Evolutionary conservation across 2,113 vertebrate species (phyloP), one percentile per base, ranked within the genome.

Genomic region (Entomyzon cyanotis): DNA sequence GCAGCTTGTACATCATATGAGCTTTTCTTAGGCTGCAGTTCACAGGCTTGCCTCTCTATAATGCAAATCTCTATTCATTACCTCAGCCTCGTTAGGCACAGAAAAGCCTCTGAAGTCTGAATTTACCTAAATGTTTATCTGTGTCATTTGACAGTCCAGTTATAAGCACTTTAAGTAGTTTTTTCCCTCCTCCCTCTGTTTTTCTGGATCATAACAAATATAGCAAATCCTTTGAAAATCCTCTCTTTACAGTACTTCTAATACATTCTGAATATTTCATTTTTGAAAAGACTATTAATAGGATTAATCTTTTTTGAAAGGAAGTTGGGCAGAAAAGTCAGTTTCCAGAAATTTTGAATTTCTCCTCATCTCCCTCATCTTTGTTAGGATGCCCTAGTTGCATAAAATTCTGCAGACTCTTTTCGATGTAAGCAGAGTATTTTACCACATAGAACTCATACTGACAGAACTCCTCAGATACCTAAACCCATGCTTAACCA

Each of bases 21-120:
- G 96, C 68, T 92, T 94, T 90, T 84, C 70, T 94, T 89, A 91
- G 94, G 86, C 94, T 95, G 82, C 76, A 93, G 25, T 93, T 95
- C 79, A 74, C 44, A 69, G 68, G 25, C 50, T 79, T 91, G 82
- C 60, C 41, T 79, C 70, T 89, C 70, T 60, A 2, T 47, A 92
- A 86, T 84, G 73, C 58, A 90, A 93, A 90, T 90, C 73, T 55
- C 23, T 84, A 31, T 87, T 88, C 77, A 79, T 86, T 81, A 49
- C 67, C 46, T 90, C 90, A 75, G 59, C 56, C 55, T 90, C 95
- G 95, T 58, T 79, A 89, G 49, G 31, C 41, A 35, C 75, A 41
- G 69, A 92, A 96, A 95, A 90, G 52, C 67, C 78, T 93, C 81
- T 93, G 73, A 73, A 78, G 41, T 86, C 92, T 97, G 89, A 92